Percentiles rank a stretch among this genome's conserved stretches.
Evolutionary conservation across 2,797 vertebrate genomes (phyloP).

Genomic region (Hirundo rustica): DNA sequence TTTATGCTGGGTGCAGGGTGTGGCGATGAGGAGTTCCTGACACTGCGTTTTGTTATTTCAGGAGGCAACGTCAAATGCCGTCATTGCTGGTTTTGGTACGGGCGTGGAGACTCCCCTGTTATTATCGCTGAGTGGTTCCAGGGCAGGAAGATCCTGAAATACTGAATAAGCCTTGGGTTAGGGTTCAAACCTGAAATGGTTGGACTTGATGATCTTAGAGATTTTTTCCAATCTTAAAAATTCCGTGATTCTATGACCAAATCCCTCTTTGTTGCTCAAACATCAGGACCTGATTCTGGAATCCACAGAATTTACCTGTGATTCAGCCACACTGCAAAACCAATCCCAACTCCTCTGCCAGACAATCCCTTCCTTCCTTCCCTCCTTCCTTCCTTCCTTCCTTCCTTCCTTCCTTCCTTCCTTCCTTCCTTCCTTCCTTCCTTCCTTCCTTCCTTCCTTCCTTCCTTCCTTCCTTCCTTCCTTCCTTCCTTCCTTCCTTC

Average conservation of each 20-base stretch:
- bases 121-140: not conserved
- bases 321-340: not conserved
- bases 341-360: not conserved
- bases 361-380: not conserved
- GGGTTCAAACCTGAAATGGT: not conserved
- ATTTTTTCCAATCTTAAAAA: not conserved
- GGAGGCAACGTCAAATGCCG: not conserved
- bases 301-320: not conserved
- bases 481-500: not conserved
- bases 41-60: rapidly evolving
- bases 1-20: not conserved
- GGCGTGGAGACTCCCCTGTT: not conserved
- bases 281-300: not conserved
- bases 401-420: not conserved
- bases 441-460: too few relatives aligned
- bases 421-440: too few relatives aligned
- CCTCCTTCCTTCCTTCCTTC: not conserved
- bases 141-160: not conserved
- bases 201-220: not conserved
- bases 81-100: not conserved
- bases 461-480: too few relatives aligned
- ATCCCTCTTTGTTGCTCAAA: not conserved
- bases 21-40: not conserved
- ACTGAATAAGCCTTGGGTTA: not conserved
- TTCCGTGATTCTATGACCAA: not conserved